phyloP scores from a whole-genome alignment of 2,797 vertebrate genomes.

The Pteronotus mesoamericanus region DNA sequence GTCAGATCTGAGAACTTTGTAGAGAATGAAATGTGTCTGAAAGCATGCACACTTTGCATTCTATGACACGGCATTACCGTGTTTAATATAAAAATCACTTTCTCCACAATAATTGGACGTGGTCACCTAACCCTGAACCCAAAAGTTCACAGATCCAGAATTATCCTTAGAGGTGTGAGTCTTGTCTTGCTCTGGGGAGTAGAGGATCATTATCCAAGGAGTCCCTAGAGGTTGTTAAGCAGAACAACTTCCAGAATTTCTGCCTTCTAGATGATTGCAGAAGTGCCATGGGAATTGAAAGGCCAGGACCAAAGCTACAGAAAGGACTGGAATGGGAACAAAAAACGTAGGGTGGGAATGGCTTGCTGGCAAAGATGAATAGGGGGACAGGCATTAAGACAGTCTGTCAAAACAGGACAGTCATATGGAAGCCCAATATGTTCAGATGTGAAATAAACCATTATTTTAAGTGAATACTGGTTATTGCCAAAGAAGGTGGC shows the following conservation, averaged over 20 bases:
- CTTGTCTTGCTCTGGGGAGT: not conserved
- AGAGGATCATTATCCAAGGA: not conserved
- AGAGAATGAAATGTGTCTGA: not conserved
- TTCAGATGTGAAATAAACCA: not conserved
- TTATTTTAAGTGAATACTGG: not conserved
- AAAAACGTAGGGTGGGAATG: not conserved
- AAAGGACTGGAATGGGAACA: not conserved
- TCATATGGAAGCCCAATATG: not conserved
- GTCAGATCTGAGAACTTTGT: not conserved
- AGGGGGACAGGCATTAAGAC: not conserved
- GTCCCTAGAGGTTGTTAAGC: not conserved
- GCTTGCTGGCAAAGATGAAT: not conserved
- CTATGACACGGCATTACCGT: not conserved
- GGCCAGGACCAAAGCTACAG: not conserved
- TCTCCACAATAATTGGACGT: not conserved
- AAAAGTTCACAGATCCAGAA: not conserved
- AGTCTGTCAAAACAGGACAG: not conserved
- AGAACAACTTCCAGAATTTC: not conserved
- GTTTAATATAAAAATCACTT: not conserved
- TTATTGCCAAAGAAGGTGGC: not conserved
- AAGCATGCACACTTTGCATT: not conserved
- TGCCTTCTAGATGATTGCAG: not conserved
- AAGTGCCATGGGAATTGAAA: not conserved
- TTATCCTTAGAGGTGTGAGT: not conserved
- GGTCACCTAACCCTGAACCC: not conserved